Conservation (phyloP, 2,888 invertebrate species). For the Thyatira batis region DNA sequence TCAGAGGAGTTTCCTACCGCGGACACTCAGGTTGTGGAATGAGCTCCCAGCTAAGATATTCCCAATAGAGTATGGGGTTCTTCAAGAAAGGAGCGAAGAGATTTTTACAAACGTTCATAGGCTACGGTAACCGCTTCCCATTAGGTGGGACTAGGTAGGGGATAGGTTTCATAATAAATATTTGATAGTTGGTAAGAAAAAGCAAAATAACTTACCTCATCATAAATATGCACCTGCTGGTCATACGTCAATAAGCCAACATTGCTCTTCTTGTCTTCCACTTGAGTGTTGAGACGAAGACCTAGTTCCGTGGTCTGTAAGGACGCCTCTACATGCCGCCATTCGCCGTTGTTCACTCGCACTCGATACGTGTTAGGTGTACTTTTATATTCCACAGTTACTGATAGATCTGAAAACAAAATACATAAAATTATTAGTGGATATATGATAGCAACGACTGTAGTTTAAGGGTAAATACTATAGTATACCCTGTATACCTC, state of each 20-base stretch:
- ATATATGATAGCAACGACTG: not conserved
- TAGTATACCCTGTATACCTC: not conserved
- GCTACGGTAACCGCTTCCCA: too few species aligned
- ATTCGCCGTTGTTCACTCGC: slow-evolving; percentile 76
- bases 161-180: too few species aligned
- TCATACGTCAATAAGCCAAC: slow-evolving; percentile 63
- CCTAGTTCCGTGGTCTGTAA: slow-evolving; percentile 46
- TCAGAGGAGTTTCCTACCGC: too few species aligned
- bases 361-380: slow-evolving; percentile 58
- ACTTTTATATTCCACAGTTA: slow-evolving; percentile 81
- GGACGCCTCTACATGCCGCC: slow-evolving; percentile 73
- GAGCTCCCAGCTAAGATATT: too few species aligned
- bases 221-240: slow-evolving; percentile 67
- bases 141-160: too few species aligned
- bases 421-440: not conserved
- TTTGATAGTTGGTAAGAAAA: too few species aligned
- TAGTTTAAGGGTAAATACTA: not conserved
- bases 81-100: too few species aligned
- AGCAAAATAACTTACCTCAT: too few species aligned
- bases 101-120: too few species aligned
- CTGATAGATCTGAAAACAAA: slow-evolving; percentile 68
- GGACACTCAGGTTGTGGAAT: too few species aligned
- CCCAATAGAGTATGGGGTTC: too few species aligned
- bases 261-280: slow-evolving; percentile 57
- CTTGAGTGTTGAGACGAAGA: slow-evolving; percentile 47